These are phyloP conservation scores for Pheosia gnoma DNA, from an alignment of 2,888 invertebrate genomes.

Conservation along the genomic window DNA sequence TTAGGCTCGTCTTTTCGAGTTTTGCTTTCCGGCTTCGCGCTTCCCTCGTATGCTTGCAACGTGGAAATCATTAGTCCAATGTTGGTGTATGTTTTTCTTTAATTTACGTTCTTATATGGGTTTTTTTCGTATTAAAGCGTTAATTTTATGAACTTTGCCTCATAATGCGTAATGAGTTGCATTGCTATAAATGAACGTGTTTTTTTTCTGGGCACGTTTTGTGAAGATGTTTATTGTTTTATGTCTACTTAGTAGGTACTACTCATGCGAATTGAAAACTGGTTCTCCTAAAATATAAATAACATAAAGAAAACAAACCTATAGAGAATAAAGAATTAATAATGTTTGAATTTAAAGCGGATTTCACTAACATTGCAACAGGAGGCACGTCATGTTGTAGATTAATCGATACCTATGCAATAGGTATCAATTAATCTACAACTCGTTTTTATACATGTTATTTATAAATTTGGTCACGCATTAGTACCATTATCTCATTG, in stretches of 20 bases:
- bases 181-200: not conserved
- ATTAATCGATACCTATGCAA: not conserved
- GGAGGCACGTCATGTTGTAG: not conserved
- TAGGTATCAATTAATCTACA: not conserved
- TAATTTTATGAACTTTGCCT: not conserved
- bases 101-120: not conserved
- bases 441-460: not conserved
- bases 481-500: constrained; percentile 1
- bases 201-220: constrained; percentile 1
- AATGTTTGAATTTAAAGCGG: too few species aligned
- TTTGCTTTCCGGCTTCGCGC: constrained; percentile 6
- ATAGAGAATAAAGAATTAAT: not conserved
- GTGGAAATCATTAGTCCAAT: constrained; percentile 3
- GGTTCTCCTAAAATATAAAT: not conserved
- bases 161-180: not conserved
- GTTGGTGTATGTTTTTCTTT: not conserved
- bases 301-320: not conserved
- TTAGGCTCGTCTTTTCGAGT: constrained; percentile 1
- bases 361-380: not conserved
- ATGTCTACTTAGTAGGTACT: not conserved
- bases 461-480: not conserved
- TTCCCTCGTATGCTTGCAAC: not conserved
- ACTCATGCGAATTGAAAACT: not conserved
- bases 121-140: not conserved
- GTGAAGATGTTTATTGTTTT: not conserved